Conservation (phyloP, 2,888 invertebrate species). For the Sesia bembeciformis region DNA sequence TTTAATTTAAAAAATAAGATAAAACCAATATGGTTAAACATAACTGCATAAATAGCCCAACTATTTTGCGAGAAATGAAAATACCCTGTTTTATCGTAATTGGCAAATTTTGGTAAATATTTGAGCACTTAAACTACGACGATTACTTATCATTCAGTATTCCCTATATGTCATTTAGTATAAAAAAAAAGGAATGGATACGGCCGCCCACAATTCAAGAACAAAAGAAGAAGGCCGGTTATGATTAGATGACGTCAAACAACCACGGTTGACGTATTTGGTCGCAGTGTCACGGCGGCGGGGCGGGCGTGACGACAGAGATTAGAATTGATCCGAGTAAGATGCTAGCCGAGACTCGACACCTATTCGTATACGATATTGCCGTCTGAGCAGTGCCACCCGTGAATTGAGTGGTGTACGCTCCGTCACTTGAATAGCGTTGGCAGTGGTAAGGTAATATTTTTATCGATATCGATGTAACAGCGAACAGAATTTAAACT, state of each 20-base stretch:
- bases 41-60: too few relatives aligned
- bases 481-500: too few relatives aligned
- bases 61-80: too few relatives aligned
- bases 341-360: conserved; percentile 30
- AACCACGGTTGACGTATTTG: conserved; percentile 23
- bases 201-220: background rate
- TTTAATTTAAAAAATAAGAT: background rate
- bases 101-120: too few relatives aligned
- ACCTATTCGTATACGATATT: conserved; percentile 49
- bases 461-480: conserved; percentile 1
- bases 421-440: conserved; percentile 4
- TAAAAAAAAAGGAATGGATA: too few relatives aligned
- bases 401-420: conserved; percentile 40
- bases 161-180: too few relatives aligned
- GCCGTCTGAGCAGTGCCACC: conserved; percentile 52
- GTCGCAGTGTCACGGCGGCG: conserved; percentile 15
- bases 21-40: background rate
- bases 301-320: conserved; percentile 41
- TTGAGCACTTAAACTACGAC: too few relatives aligned
- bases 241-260: conserved; percentile 28
- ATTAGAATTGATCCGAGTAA: conserved; percentile 55
- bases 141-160: too few relatives aligned
- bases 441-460: background rate
- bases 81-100: too few relatives aligned
- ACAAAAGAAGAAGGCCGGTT: conserved; percentile 5